phyloP scores from a whole-genome alignment of 2,797 vertebrate genomes.

The Tragopan temminckii region DNA sequence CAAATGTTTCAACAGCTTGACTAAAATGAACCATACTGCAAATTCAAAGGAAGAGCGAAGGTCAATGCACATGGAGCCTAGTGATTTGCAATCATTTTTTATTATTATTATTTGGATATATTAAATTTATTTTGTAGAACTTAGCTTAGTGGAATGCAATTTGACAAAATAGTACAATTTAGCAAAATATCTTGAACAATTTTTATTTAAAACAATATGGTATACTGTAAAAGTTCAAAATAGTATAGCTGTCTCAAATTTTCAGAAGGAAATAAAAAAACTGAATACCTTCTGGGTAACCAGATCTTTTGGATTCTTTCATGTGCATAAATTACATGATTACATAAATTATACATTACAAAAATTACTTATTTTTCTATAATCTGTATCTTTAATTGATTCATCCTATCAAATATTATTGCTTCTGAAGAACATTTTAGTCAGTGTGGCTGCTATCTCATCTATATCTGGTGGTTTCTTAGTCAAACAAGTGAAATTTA shows the following conservation, averaged over 20 bases:
- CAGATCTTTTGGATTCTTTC: not conserved
- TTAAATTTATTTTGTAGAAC: constrained; percentile 55
- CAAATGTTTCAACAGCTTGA: constrained; percentile 84
- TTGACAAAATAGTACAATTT: constrained; percentile 7
- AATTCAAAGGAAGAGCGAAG: constrained; percentile 72
- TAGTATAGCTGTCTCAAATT: not conserved
- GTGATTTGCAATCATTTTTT: constrained; percentile 68
- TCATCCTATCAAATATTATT: not conserved
- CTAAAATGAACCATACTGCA: constrained; percentile 78
- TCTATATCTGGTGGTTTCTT: not conserved
- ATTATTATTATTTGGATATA: constrained; percentile 29
- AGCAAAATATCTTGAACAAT: not conserved
- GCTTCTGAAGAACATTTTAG: not conserved
- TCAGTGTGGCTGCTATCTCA: not conserved
- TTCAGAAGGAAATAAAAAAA: not conserved
- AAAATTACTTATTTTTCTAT: not conserved
- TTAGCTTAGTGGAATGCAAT: constrained; percentile 24
- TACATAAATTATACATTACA: no score
- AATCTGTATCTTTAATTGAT: not conserved
- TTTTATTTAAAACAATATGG: not conserved
- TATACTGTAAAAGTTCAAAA: not conserved
- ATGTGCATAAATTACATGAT: not conserved
- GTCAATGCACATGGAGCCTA: constrained; percentile 60
- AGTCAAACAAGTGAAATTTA: not conserved
- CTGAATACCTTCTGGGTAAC: not conserved